Percentiles rank a stretch among this genome's conserved stretches.
phyloP scores from a whole-genome alignment of 2,113 vertebrate species.

The Catharus minimus region DNA sequence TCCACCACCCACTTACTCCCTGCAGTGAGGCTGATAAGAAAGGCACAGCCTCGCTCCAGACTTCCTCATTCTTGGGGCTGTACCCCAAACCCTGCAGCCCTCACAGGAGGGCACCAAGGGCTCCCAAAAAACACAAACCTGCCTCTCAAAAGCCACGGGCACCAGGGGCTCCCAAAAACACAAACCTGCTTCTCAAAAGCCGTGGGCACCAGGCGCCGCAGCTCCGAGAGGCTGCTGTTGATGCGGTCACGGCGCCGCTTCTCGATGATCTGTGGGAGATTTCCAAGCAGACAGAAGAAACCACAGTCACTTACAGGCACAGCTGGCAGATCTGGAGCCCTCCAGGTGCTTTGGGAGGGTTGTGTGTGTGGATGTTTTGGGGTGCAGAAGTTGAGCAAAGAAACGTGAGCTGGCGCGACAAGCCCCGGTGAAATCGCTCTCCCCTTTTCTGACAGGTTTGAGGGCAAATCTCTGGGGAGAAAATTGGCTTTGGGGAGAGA shows the following conservation, averaged over 20 bases:
- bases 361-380: accelerated
- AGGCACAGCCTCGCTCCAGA: background rate
- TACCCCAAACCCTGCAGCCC: background rate
- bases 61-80: background rate
- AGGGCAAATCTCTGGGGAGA: background rate
- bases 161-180: slow-evolving; percentile 24
- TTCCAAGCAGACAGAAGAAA: background rate
- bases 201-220: slow-evolving; percentile 89
- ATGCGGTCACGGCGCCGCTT: slow-evolving; percentile 92
- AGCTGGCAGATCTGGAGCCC: accelerated
- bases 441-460: background rate
- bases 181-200: slow-evolving; percentile 92
- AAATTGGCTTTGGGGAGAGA: background rate
- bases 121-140: slow-evolving; percentile 75
- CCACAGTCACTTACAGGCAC: background rate
- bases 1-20: slow-evolving; percentile 19
- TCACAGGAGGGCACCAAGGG: background rate
- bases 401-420: background rate
- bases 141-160: slow-evolving; percentile 88
- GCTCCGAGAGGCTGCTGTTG: slow-evolving; percentile 93
- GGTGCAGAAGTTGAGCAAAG: background rate
- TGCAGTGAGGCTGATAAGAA: background rate
- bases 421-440: background rate
- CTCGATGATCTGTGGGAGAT: slow-evolving; percentile 86
- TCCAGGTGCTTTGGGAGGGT: background rate